Conservation (phyloP, 92 coral and sea anemone species). For the Siderastrea radians region DNA sequence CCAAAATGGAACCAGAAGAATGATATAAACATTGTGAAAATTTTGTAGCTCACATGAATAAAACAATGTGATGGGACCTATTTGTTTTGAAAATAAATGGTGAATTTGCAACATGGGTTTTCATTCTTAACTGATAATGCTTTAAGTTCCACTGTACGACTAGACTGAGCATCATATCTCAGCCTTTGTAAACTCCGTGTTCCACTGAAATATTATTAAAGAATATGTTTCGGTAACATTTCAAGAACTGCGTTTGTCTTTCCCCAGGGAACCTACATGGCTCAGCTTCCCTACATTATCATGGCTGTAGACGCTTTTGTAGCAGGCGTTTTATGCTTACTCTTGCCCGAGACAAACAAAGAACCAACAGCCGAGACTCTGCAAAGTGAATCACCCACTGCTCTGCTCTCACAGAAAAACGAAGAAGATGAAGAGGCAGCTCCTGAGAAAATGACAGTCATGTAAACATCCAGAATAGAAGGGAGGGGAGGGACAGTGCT, state of each 20-base stretch:
- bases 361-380: conserved; percentile 90
- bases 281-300: conserved; percentile 81
- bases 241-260: neutral
- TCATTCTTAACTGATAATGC: too few species aligned
- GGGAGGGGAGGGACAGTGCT: conserved; percentile 11
- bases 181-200: too few species aligned
- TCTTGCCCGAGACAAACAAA: conserved; percentile 93
- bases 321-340: conserved; percentile 87
- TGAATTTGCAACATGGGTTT: too few species aligned
- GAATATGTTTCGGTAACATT: neutral
- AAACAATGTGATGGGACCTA: too few species aligned
- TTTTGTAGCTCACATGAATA: too few species aligned
- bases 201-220: too few species aligned
- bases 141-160: too few species aligned
- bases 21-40: too few species aligned
- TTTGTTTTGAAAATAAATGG: too few species aligned
- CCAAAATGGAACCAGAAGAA: too few species aligned
- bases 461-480: neutral
- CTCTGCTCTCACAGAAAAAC: conserved; percentile 12
- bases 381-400: conserved; percentile 25
- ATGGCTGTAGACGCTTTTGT: conserved; percentile 90
- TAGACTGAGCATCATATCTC: too few species aligned
- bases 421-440: conserved; percentile 25
- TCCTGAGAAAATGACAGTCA: conserved; percentile 25
- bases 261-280: conserved; percentile 59